Evolutionary conservation across 1,140 invertebrate genomes (phyloP).

Genomic region (Globodera rostochiensis): DNA sequence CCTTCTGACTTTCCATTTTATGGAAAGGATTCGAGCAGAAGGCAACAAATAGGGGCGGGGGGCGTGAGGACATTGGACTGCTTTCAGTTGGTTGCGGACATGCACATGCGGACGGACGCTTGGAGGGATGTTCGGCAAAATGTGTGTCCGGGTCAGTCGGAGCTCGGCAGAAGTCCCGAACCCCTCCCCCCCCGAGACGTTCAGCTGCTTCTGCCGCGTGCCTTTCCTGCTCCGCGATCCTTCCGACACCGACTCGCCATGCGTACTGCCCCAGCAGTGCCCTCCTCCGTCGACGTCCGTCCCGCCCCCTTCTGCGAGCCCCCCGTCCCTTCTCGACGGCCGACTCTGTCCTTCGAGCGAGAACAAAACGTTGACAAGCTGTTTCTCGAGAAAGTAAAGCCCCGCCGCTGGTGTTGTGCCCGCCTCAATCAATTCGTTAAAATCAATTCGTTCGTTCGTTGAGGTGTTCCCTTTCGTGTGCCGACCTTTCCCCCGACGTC

Average conservation of each 20-base stretch:
- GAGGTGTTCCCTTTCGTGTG: neutral
- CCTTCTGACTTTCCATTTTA: no score
- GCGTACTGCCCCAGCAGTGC: slow-evolving; percentile 37
- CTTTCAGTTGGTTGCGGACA: neutral
- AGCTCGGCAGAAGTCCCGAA: neutral
- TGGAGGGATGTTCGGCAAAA: neutral
- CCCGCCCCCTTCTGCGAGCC: neutral
- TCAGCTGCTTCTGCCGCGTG: slow-evolving; percentile 42
- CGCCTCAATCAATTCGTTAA: neutral
- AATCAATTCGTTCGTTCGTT: neutral
- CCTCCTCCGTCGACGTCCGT: neutral
- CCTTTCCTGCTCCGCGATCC: slow-evolving; percentile 38
- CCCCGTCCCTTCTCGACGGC: neutral
- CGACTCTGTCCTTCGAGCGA: slow-evolving; percentile 2
- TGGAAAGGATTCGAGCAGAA: no score
- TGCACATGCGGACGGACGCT: neutral
- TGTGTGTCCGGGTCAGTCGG: slow-evolving; percentile 23
- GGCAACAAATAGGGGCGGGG: no score
- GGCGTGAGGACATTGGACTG: neutral
- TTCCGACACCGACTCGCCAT: slow-evolving; percentile 28
- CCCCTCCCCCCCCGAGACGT: neutral
- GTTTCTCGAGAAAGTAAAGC: neutral
- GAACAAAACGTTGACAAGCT: slow-evolving; percentile 2
- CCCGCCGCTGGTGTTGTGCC: neutral
- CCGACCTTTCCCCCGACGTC: neutral